Base-by-base conservation (phyloP, 1,140 invertebrate species). In the Micrasema minimum region DNA sequence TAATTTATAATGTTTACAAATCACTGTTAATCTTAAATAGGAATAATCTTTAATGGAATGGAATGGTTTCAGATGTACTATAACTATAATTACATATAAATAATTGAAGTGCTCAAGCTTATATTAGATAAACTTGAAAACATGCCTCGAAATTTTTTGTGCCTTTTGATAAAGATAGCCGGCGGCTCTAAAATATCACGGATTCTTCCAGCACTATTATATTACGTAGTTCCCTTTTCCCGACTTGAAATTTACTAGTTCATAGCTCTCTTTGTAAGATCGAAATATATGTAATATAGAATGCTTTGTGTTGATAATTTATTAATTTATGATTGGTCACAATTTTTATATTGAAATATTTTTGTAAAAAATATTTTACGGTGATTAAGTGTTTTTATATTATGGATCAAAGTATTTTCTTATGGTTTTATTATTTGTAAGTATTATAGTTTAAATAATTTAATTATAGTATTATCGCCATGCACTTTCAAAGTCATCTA, bases 71-170 rank as follows among this genome's bases (percentile, higher is more conserved):
- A n/a, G n/a, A n/a, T n/a, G n/a, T n/a, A n/a, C n/a, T n/a, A n/a
- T n/a, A n/a, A n/a, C n/a, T n/a, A n/a, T n/a, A n/a, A n/a, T n/a
- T n/a, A n/a, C n/a, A n/a, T n/a, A n/a, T n/a, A n/a, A n/a, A n/a
- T n/a, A 31, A 31, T 31, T 31, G 2, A 31, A 55, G 51, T 61
- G 57, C 57, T 61, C 57, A 81, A 64, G 85, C 83, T 4, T 83
- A 82, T 65, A 78, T 41, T 41, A 50, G 38, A 62, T 51, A 16
- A 53, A 22, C n/a, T 11, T 62, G 11, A 48, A 10, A 26, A 45
- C 10, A 51, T 66, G 62, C 62, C 62, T 66, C 62, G 45, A 50
- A 37, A 66, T 37, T 31, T 66, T 48, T 51, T 48, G 62, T 66
- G 62, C 62, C 62, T 66, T 31, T 66, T 51, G 46, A 46, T 22